Percentiles rank a stretch among this genome's conserved stretches.
Conservation (phyloP, 2,888 invertebrate genomes). For the Drosophila greeni region DNA sequence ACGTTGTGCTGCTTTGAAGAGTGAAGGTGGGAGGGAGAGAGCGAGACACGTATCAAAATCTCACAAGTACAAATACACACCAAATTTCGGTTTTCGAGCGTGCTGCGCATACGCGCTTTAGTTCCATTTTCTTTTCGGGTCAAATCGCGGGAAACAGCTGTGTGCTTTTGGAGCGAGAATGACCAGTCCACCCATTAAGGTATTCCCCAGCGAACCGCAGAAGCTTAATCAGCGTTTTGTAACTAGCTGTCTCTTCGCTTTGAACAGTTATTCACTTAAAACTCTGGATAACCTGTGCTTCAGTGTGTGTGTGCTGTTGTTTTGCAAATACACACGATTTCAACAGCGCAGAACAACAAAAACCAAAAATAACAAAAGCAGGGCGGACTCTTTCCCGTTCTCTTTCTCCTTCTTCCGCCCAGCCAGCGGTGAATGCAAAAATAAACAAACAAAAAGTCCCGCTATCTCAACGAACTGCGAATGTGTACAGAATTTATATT, state of each 20-base stretch:
- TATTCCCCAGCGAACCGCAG: constrained; percentile 60
- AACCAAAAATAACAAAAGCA: constrained; percentile 32
- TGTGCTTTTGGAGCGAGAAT: constrained; percentile 43
- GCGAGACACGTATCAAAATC: constrained; percentile 31
- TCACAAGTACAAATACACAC: constrained; percentile 16
- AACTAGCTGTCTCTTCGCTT: constrained; percentile 44
- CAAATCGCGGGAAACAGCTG: constrained; percentile 39
- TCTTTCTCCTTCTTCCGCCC: constrained; percentile 30
- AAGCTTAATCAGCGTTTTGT: constrained; percentile 57
- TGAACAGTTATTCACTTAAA: constrained; percentile 57
- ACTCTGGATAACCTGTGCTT: constrained; percentile 26
- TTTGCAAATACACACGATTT: constrained; percentile 52
- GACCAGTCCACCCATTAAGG: constrained; percentile 59
- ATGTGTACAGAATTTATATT: constrained; percentile 40
- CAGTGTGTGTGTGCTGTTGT: constrained; percentile 35
- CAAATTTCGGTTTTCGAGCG: constrained; percentile 24
- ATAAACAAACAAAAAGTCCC: constrained; percentile 35
- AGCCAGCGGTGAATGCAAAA: constrained; percentile 32
- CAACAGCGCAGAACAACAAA: constrained; percentile 47
- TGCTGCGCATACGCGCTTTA: constrained; percentile 37
- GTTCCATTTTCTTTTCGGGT: constrained; percentile 34
- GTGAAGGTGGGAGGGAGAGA: constrained; percentile 22
- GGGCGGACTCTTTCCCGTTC: constrained; percentile 37
- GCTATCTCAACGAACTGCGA: constrained; percentile 29
- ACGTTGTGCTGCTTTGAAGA: constrained; percentile 2